phyloP scores from a whole-genome alignment of 2,888 invertebrate genomes.

The Catocala sponsa region DNA sequence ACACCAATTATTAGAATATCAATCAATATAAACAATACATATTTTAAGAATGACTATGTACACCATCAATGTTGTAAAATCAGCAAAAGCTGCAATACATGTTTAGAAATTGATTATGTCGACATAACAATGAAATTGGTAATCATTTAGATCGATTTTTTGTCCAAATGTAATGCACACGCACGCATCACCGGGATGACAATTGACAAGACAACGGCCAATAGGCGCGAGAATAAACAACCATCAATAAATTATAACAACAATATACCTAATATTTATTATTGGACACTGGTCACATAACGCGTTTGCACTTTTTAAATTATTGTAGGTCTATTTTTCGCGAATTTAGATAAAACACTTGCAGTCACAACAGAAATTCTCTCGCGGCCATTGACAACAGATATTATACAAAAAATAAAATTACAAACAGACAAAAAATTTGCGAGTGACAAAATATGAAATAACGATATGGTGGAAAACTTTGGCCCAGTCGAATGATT shows the following conservation, averaged over 20 bases:
- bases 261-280: slow-evolving; percentile 37
- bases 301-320: slow-evolving; percentile 26
- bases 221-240: slow-evolving; percentile 29
- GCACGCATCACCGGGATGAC: slow-evolving; percentile 69
- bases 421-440: slow-evolving; percentile 3
- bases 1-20: slow-evolving; percentile 47
- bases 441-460: background rate
- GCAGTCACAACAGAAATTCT: slow-evolving; percentile 45
- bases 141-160: slow-evolving; percentile 57
- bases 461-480: background rate
- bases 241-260: slow-evolving; percentile 9
- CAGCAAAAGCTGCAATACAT: slow-evolving; percentile 20
- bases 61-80: slow-evolving; percentile 23
- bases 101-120: slow-evolving; percentile 33
- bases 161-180: slow-evolving; percentile 62
- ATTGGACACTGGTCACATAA: slow-evolving; percentile 36
- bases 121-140: slow-evolving; percentile 47
- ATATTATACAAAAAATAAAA: slow-evolving; percentile 28
- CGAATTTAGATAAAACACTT: slow-evolving; percentile 17
- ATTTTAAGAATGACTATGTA: slow-evolving; percentile 19
- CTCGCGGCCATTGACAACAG: slow-evolving; percentile 52
- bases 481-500: background rate
- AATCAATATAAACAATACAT: slow-evolving; percentile 59
- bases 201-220: slow-evolving; percentile 57
- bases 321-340: slow-evolving; percentile 14